Conservation (phyloP, 2,888 invertebrate species). For the Lottia gigantea region DNA sequence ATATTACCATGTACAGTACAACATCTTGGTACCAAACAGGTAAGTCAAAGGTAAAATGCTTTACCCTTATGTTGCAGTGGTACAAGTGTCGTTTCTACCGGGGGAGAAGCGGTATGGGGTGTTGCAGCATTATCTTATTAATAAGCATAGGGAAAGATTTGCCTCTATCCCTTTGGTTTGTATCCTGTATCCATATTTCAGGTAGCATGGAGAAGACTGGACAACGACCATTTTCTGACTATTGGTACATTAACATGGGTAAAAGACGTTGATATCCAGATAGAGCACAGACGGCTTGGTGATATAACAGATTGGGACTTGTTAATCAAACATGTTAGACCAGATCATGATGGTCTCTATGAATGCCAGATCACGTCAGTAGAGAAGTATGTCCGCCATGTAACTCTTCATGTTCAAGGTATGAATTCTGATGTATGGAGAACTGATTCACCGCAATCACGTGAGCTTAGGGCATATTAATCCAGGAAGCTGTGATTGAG, state of each 20-base stretch:
- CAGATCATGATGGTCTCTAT: constrained; percentile 31
- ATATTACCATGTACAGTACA: constrained; percentile 34
- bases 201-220: constrained; percentile 35
- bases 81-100: no score
- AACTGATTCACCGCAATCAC: no score
- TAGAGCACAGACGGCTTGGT: constrained; percentile 30
- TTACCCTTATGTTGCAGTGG: no score
- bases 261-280: constrained; percentile 29
- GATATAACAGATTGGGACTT: constrained; percentile 35
- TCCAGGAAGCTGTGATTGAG: no score
- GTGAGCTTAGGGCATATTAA: no score
- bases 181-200: constrained; percentile 8
- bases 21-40: constrained; percentile 37
- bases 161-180: no score
- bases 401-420: constrained; percentile 32
- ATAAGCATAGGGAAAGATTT: no score
- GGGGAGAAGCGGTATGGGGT: no score
- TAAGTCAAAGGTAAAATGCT: no score
- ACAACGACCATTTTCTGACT: constrained; percentile 33
- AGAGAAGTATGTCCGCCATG: constrained; percentile 28
- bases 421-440: constrained; percentile 7
- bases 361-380: constrained; percentile 36
- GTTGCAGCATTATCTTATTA: no score
- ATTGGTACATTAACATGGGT: constrained; percentile 35
- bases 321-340: constrained; percentile 26